Percentiles rank a stretch among this genome's conserved stretches.
phyloP scores from a whole-genome alignment of 2,113 vertebrate genomes.

The Toxostoma redivivum region DNA sequence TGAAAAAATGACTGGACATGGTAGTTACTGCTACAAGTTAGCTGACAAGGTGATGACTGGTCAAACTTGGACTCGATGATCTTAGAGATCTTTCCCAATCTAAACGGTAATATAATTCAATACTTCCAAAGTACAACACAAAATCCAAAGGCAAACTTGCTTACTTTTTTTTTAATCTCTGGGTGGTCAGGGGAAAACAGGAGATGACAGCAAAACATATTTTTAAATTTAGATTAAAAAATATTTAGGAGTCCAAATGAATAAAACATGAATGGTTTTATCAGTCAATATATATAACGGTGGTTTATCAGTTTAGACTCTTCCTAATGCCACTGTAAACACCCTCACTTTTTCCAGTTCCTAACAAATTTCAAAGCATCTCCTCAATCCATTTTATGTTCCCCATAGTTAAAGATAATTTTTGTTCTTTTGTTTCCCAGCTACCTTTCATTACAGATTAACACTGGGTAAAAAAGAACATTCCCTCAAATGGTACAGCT shows the following conservation, averaged over 20 bases:
- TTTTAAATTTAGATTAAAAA: background rate
- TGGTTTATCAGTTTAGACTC: background rate
- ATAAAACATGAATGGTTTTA: background rate
- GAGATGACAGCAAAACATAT: fast-evolving
- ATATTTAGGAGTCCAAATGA: background rate
- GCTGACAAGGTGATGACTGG: background rate
- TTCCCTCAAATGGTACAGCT: background rate
- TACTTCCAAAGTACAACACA: background rate
- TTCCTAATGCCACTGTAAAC: background rate
- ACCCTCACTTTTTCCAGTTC: background rate
- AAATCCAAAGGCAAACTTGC: background rate
- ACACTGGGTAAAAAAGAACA: background rate
- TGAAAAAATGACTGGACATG: background rate
- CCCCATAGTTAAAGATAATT: background rate
- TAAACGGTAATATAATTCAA: background rate
- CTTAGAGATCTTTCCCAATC: background rate
- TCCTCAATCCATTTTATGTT: background rate
- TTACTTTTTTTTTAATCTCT: background rate
- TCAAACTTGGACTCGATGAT: background rate
- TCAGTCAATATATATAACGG: background rate
- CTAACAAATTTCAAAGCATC: background rate
- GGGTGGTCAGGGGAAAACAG: fast-evolving
- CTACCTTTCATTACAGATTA: background rate
- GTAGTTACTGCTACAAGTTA: background rate
- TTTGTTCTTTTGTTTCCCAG: background rate